Conservation (phyloP, 2,888 invertebrate genomes). For the Syrista parreyssii region DNA sequence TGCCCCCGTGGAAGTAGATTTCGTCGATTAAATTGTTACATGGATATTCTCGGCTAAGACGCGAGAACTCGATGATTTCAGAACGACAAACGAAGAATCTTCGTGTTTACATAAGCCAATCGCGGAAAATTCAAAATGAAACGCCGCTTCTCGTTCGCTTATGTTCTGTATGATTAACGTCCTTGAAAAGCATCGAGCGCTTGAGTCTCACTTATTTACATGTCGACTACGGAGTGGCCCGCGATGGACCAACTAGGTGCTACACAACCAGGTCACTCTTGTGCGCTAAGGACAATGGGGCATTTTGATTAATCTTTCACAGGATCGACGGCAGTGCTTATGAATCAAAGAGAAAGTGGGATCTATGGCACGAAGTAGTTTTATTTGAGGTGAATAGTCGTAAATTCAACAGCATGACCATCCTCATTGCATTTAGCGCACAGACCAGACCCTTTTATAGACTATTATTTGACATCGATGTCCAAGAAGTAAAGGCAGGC, state of each 20-base stretch:
- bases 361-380: slow-evolving; percentile 10
- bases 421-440: slow-evolving; percentile 37
- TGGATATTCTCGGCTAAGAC: neutral
- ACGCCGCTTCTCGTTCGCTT: neutral
- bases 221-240: slow-evolving; percentile 26
- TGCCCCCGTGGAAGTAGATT: slow-evolving; percentile 54
- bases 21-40: slow-evolving; percentile 24
- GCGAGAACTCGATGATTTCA: neutral
- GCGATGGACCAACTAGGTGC: slow-evolving; percentile 29
- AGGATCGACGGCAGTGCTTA: slow-evolving; percentile 22
- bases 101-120: neutral
- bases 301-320: slow-evolving; percentile 17
- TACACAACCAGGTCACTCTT: slow-evolving; percentile 37
- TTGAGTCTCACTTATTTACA: slow-evolving; percentile 9
- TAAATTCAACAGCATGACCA: neutral
- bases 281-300: slow-evolving; percentile 39
- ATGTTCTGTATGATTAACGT: neutral
- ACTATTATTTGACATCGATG: slow-evolving; percentile 25
- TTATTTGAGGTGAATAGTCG: neutral
- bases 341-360: slow-evolving; percentile 19
- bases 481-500: slow-evolving; percentile 28
- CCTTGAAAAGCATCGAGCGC: neutral
- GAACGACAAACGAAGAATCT: neutral
- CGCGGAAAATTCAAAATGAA: neutral
- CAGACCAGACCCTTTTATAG: slow-evolving; percentile 24